Evolutionary conservation across 2,888 invertebrate species (phyloP), one percentile per base, ranked within the genome.

Genomic region (Rhagium mordax): DNA sequence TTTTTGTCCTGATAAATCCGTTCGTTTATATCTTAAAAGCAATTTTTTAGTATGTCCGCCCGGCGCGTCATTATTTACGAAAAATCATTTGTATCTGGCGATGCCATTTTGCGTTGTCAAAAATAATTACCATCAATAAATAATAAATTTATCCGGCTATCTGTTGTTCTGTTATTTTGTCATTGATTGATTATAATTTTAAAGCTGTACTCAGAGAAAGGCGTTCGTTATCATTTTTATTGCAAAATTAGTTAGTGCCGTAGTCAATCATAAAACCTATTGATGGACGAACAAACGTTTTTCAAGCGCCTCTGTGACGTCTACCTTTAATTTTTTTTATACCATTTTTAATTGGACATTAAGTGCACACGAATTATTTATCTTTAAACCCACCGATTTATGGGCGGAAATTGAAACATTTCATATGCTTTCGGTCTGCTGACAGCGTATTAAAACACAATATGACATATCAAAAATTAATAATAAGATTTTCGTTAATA

Each of bases 101-200:
- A 66, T 51, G 73, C 62, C 61, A 70, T 74, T 75, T 76, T 59
- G 59, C 71, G 74, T 67, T 71, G 74, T 73, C 71, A 62, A 57
- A 66, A 66, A 71, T 74, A 73, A 77, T 74, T 73, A 71, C 71
- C 67, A 51, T 66, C 66, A 59, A 77, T 77, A 74, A 74, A 76
- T 77, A 73, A 74, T 72, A 65, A 74, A 71, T 76, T 74, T 65
- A 74, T 68, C 67, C 60, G 66, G 67, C 76, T 64, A 70, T 70
- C 72, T 59, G 69, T 70, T 76, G 71, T 72, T 72, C 70, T 33
- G 65, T 69, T 62, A 64, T 51, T 71, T 33, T 73, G 72, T 72
- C 74, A 74, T 65, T 77, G 77, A 77, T 77, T 69, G 74, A 77
- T 77, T 74, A 68, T 53, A 66, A 70, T 60, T 66, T 59, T 47